Base-by-base conservation (phyloP, 2,113 vertebrate species). In the Proterorhinus semilunaris region DNA sequence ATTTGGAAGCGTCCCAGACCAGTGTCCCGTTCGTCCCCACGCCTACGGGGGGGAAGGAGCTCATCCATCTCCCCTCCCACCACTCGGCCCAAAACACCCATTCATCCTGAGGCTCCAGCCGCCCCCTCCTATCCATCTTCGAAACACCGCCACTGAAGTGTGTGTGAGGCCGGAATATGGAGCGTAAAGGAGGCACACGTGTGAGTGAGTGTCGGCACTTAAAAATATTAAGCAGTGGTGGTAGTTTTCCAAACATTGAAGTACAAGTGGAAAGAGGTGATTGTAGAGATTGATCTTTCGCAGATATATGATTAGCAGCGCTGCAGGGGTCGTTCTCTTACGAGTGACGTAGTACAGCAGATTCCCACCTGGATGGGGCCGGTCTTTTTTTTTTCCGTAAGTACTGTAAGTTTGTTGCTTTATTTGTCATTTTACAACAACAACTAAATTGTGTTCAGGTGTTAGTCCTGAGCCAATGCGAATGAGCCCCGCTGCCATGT, bases 41-140 rank as follows among this genome's bases (percentile, higher is more conserved):
- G 49, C 74, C 80, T 36, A 74, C 62, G 64, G 62, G 76, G 78
- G 76, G 78, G 75, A 74, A 81, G 79, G 75, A 71, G 65, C 71
- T 69, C 69, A 61, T 79, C 68, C 72, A 70, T 83, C 68, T 79
- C 62, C 65, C 69, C 68, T 59, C 61, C 27, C 27, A 65, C n/a
- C 0, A 13, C 68, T 42, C 51, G 1, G 4, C 49, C 69, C 50
- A 77, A 72, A 72, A 70, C 80, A 62, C 75, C 66, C 55, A 76
- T 82, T 80, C 79, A 83, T 79, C 61, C 66, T 74, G 52, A 57
- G 68, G 12, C 57, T 66, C 75, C 72, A 49, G 59, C 67, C 54
- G 21, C 12, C 69, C 27, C 63, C 66, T 48, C 73, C 55, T 42
- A 80, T 87, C 74, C 70, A 53, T 80, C 76, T 82, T 78, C 53